phyloP scores from a whole-genome alignment of 2,797 vertebrate genomes.

The Lepus townsendii region DNA sequence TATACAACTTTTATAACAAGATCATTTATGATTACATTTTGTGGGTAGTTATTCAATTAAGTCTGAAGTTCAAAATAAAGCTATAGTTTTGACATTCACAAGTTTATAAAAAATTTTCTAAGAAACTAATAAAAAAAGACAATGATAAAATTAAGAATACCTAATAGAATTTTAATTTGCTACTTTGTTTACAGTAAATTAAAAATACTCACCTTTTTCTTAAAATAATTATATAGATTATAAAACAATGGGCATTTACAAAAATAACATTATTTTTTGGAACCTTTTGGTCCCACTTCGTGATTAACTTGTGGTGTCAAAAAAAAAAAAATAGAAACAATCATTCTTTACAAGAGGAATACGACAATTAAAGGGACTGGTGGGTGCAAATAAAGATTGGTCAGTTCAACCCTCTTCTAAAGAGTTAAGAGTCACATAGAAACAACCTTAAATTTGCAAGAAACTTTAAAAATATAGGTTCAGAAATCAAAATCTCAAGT shows the following conservation, averaged over 20 bases:
- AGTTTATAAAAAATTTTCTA: background rate
- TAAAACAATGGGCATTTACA: background rate
- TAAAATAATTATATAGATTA: background rate
- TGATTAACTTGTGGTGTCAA: background rate
- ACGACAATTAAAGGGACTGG: background rate
- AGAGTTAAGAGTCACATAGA: background rate
- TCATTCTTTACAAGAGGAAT: background rate
- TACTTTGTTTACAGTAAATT: background rate
- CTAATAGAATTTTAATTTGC: background rate
- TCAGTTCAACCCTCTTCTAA: background rate
- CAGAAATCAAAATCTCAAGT: background rate
- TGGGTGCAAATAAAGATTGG: background rate
- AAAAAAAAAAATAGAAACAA: background rate
- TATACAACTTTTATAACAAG: background rate
- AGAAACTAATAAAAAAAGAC: constrained; percentile 4
- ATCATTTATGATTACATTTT: background rate
- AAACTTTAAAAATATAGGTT: background rate
- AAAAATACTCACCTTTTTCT: background rate
- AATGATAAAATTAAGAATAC: background rate
- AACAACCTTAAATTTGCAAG: background rate
- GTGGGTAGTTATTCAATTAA: background rate
- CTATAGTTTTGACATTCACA: background rate
- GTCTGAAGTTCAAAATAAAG: background rate
- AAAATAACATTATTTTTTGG: background rate
- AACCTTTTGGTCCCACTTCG: too few relatives aligned